These are phyloP conservation scores for Hartigia nigra DNA, from an alignment of 2,888 invertebrate genomes.

Conservation along the genomic window DNA sequence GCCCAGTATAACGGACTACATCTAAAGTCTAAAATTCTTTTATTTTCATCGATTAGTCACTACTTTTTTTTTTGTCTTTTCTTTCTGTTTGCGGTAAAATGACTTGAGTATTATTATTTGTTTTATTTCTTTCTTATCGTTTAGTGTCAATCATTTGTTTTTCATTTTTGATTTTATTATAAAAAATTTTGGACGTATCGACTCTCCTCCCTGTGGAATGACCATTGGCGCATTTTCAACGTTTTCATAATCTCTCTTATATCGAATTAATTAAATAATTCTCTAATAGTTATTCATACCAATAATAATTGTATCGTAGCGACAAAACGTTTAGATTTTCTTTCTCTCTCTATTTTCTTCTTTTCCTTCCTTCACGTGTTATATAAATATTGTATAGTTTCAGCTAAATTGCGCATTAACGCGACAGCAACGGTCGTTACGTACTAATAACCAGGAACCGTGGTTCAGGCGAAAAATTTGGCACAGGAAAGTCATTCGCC, in stretches of 20 bases:
- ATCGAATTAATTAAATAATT: neutral
- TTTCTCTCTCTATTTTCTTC: neutral
- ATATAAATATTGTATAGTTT: neutral
- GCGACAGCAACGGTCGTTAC: neutral
- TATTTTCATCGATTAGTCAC: neutral
- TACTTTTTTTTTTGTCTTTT: neutral
- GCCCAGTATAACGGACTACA: neutral
- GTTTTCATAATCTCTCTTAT: slow-evolving; percentile 12
- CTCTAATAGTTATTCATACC: neutral
- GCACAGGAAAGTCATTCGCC: neutral
- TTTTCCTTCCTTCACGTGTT: neutral
- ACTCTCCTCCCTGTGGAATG: slow-evolving; percentile 35
- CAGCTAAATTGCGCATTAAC: neutral
- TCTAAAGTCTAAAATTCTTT: neutral
- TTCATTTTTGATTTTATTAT: slow-evolving; percentile 22
- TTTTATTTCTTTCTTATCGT: neutral
- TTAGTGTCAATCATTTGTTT: neutral
- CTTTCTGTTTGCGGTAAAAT: neutral
- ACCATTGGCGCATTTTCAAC: slow-evolving; percentile 45
- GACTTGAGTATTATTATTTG: neutral
- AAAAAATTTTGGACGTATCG: slow-evolving; percentile 53
- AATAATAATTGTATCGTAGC: neutral
- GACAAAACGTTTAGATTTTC: neutral
- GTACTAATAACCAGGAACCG: neutral
- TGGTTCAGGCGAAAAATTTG: neutral